Base-by-base conservation (phyloP, 2,797 vertebrate genomes). In the Decapterus maruadsi region DNA sequence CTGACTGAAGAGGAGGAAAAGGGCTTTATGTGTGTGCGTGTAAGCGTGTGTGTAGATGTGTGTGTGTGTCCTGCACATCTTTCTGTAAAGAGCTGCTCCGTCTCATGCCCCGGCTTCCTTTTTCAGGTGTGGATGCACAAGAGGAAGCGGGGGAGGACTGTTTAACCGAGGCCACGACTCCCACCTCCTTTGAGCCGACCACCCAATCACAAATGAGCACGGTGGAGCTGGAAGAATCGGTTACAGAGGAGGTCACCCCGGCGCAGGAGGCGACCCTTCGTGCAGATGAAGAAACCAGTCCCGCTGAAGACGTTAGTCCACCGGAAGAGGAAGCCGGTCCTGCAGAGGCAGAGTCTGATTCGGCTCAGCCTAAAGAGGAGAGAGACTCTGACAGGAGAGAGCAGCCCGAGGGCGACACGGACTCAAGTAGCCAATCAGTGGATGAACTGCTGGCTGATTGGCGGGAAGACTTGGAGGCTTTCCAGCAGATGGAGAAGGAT, bases 401-500 rank as follows among this genome's bases (percentile, higher is more conserved):
- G 83, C 95, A 96, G 85, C 79, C 92, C n/a, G 89, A 91, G 62
- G 92, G 83, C 0, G 91, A 95, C 56, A 89, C 68, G 2, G 93
- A 94, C 80, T 92, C 93, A 0, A 79, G 51, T 81, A 92, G 75
- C 83, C 96, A 96, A 62, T 97, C 97, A 53, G 95, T 97, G 91
- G 97, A 99, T 80, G 96, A 97, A 43, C 95, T 99, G 90, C 93
- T 99, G 87, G 97, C 97, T 83, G 98, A 99, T 91, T 99, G 98
- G 98, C 97, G 93, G 91, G 98, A 99, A 94, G 98, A 99, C 91
- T 95, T 99, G 95, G 98, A 99, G 94, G 98, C 97, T 0, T 99
- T 99, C 94, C 96, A 97, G 95, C 96, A 98, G 95, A 99, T 99
- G 98, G 98, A 99, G 86, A 99, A 97, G 84, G 98, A 99, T 78